Conservation (phyloP, 2,888 invertebrate genomes). For the Euspilapteryx auroguttella region DNA sequence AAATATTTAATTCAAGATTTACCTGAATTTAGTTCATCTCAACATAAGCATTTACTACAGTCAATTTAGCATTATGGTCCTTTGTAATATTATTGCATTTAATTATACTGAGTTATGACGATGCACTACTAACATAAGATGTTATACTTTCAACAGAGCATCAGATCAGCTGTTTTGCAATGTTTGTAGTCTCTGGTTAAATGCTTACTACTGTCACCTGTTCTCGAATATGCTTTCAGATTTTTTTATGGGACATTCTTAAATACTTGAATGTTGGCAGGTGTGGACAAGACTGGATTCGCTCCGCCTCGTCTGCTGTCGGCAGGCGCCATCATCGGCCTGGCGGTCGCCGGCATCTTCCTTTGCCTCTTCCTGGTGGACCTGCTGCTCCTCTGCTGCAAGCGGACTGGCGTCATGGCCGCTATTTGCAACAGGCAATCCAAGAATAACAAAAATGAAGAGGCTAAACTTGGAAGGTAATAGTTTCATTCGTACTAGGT, state of each 20-base stretch:
- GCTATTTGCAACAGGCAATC: slow-evolving; percentile 67
- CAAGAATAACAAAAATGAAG: slow-evolving; percentile 76
- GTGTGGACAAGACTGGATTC: slow-evolving; percentile 46
- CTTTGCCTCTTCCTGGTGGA: slow-evolving; percentile 83
- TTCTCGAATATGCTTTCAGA: too few species aligned
- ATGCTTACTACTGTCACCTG: too few species aligned
- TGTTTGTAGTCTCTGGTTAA: too few species aligned
- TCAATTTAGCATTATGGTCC: slow-evolving; percentile 40
- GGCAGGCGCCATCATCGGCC: slow-evolving; percentile 79
- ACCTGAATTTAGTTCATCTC: too few species aligned
- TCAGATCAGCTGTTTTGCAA: too few species aligned
- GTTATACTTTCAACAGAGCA: too few species aligned
- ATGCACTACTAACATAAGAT: too few species aligned
- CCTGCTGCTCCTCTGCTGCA: slow-evolving; percentile 74
- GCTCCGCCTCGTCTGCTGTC: slow-evolving; percentile 61
- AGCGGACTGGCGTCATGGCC: slow-evolving; percentile 70
- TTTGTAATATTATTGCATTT: too few species aligned
- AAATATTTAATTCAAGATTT: too few species aligned
- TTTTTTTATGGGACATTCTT: not conserved
- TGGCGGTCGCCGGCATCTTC: slow-evolving; percentile 80
- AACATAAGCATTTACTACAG: slow-evolving; percentile 35
- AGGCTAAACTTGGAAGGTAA: slow-evolving; percentile 85
- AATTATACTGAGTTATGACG: too few species aligned
- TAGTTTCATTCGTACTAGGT: too few species aligned
- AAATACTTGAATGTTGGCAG: slow-evolving; percentile 16